phyloP scores from a whole-genome alignment of 1,140 invertebrate genomes.

The Macrotrachela quadricornifera region DNA sequence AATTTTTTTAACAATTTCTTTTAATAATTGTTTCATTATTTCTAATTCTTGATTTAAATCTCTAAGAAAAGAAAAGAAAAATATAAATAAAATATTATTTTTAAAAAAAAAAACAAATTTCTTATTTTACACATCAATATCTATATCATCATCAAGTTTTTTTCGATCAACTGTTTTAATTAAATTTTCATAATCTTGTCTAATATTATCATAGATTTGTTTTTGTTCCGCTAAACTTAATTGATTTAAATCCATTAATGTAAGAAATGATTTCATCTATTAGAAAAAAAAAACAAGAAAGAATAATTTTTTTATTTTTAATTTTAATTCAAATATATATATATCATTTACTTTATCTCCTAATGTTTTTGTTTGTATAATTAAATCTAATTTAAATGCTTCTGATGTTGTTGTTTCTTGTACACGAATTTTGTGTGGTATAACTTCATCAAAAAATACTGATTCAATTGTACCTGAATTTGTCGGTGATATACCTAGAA shows the following conservation, averaged over 20 bases:
- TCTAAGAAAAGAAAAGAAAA: not conserved
- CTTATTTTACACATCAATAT: slow-evolving; percentile 2
- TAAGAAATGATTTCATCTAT: slow-evolving; percentile 9
- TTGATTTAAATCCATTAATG: slow-evolving; percentile 5
- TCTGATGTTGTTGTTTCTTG: too few relatives aligned
- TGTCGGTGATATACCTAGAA: too few relatives aligned
- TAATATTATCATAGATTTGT: slow-evolving; percentile 3
- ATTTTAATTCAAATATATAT: not conserved
- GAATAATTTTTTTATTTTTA: not conserved
- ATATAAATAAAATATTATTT: not conserved
- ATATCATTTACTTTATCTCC: not conserved
- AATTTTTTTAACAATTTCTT: slow-evolving; percentile 5
- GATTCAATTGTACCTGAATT: too few relatives aligned
- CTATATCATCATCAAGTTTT: not conserved
- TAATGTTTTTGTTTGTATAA: slow-evolving; percentile 5
- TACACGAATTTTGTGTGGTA: too few relatives aligned
- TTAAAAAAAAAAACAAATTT: not conserved
- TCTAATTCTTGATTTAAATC: slow-evolving; percentile 8
- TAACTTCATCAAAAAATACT: too few relatives aligned
- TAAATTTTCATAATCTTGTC: not conserved
- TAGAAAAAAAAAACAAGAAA: not conserved
- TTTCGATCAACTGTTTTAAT: not conserved
- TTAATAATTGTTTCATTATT: slow-evolving; percentile 4
- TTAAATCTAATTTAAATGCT: not conserved
- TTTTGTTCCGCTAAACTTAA: slow-evolving; percentile 3